Percentiles rank a stretch among this genome's conserved stretches.
Evolutionary conservation across 2,113 vertebrate species (phyloP).

Genomic region (Hippoglossus stenolepis): DNA sequence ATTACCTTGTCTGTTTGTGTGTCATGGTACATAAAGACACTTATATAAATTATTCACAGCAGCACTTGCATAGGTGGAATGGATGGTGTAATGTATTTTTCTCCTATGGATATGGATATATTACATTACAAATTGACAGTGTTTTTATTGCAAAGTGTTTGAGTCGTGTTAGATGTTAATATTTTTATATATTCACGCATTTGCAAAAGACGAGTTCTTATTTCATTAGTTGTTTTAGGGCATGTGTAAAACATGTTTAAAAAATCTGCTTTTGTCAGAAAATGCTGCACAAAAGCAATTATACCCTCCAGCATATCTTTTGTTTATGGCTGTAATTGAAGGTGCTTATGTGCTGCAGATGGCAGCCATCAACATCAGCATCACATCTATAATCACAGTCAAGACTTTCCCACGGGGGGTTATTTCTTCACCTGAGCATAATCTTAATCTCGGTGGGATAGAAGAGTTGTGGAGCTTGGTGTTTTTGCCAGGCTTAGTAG

Average conservation of each 20-base stretch:
- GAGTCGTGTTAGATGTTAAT: neutral
- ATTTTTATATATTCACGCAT: no score
- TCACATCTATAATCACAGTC: constrained; percentile 43
- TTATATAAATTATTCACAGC: constrained; percentile 13
- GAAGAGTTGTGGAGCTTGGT: neutral
- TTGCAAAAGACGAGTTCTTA: neutral
- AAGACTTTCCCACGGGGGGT: constrained; percentile 30
- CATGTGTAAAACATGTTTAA: neutral
- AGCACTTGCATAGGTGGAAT: constrained; percentile 1
- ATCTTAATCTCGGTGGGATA: constrained; percentile 2
- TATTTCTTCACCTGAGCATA: constrained; percentile 22
- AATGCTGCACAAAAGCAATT: constrained; percentile 14
- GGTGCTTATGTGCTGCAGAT: constrained; percentile 42
- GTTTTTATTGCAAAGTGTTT: neutral
- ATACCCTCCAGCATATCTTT: constrained; percentile 15
- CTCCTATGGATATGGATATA: neutral
- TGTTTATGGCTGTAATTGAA: constrained; percentile 16
- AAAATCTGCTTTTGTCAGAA: neutral
- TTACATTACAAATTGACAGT: neutral
- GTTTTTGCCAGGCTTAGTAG: constrained; percentile 26
- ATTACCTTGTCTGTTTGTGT: constrained; percentile 23
- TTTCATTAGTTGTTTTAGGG: neutral
- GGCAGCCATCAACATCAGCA: constrained; percentile 39
- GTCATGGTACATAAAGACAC: constrained; percentile 13
- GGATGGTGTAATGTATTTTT: neutral